Evolutionary conservation across 92 coral and sea anemone species (phyloP).

Genomic region (Phymanthus crucifer): DNA sequence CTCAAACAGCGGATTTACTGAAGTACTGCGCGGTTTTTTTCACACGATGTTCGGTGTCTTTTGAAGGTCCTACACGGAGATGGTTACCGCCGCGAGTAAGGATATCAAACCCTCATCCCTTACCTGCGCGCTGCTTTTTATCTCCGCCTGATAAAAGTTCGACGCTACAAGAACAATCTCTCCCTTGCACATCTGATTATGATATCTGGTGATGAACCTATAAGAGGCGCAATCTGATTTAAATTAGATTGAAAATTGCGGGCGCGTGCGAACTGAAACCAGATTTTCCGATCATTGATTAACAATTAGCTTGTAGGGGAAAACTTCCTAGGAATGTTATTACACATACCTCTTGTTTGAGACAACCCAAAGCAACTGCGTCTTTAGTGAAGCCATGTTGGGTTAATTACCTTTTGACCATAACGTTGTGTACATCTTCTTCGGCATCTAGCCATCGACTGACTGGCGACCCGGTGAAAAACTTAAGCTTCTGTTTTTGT

Average conservation of each 20-base stretch:
- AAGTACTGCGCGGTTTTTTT: background rate
- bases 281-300: background rate
- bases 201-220: background rate
- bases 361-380: background rate
- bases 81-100: background rate
- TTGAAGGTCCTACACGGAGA: background rate
- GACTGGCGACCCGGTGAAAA: conserved; percentile 19
- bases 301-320: background rate
- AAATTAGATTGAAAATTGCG: background rate
- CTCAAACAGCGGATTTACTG: background rate
- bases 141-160: background rate
- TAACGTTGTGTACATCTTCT: background rate
- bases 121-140: background rate
- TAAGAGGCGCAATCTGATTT: background rate
- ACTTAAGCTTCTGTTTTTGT: conserved; percentile 20
- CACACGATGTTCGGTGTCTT: background rate
- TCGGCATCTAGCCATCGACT: conserved; percentile 2
- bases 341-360: background rate
- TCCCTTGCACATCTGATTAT: background rate
- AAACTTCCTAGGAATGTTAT: background rate
- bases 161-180: background rate
- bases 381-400: background rate
- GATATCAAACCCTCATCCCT: background rate
- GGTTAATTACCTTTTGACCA: background rate
- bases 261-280: conserved; percentile 1